Base-by-base conservation (phyloP, 2,797 vertebrate species). In the Hemibagrus guttatus region DNA sequence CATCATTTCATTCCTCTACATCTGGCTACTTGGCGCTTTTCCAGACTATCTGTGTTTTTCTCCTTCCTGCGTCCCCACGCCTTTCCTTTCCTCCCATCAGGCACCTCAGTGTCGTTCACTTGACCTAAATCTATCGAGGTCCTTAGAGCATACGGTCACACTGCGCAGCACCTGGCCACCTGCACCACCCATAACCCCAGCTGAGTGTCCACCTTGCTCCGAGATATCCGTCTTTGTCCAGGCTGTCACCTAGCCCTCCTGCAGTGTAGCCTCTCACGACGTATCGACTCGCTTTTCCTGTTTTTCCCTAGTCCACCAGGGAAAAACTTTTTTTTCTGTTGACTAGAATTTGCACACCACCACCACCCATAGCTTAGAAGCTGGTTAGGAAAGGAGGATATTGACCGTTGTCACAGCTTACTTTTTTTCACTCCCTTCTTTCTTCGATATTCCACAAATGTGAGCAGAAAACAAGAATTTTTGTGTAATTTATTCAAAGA, bases 261-360 rank as follows among this genome's bases (percentile, higher is more conserved):
- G 59, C 5, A 12, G 6, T 21, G 13, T 52, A 1, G 63, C 72
- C 63, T 54, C 31, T 52, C 4, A 26, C 54, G 66, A 68, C 11
- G 14, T 26, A 68, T 49, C 71, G 82, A 21, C 49, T 46, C 35
- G 21, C 58, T 69, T 81, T 90, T 89, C 88, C 89, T 86, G 84
- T 89, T 79, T 85, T 64, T 39, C 23, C 56, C 54, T 71, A 13
- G n/a, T 28, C 66, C 42, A 35, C 14, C 12, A 69, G 69, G 79
- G 52, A n/a, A n/a, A n/a, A n/a, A n/a, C n/a, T n/a, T n/a, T n/a
- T 74, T 84, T 84, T 84, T 78, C 72, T 52, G 28, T 13, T 78
- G 84, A 66, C 61, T 42, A 39, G 78, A 31, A 16, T 56, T 87
- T 35, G 17, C 13, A 64, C 11, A 46, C 23, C 83, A 71, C 80